phyloP scores from a whole-genome alignment of 1,140 invertebrate species.

The Macrostomum lignano region DNA sequence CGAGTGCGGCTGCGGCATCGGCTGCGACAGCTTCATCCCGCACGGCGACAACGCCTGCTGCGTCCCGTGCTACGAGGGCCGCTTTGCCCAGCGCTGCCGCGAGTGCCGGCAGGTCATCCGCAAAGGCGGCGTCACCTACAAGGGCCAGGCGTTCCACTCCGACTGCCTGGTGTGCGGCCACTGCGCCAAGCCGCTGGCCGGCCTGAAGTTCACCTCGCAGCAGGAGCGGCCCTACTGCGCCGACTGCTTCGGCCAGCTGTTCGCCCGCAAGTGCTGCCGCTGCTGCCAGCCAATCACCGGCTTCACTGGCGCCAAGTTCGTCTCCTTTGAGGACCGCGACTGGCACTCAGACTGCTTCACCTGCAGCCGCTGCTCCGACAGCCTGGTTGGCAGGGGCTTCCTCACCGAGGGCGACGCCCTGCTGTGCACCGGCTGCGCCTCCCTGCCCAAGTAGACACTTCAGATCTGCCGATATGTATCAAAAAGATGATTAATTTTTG shows the following conservation, averaged over 20 bases:
- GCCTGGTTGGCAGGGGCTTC: slow-evolving; percentile 84
- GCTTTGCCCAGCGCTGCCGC: slow-evolving; percentile 78
- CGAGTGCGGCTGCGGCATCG: slow-evolving; percentile 60
- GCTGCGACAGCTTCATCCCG: slow-evolving; percentile 74
- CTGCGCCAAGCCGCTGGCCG: slow-evolving; percentile 63
- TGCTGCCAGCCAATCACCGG: slow-evolving; percentile 82
- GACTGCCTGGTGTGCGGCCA: slow-evolving; percentile 86
- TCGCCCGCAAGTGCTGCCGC: slow-evolving; percentile 70
- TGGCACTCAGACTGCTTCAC: slow-evolving; percentile 99
- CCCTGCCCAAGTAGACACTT: no score
- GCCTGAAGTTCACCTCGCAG: slow-evolving; percentile 69
- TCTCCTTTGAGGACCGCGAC: slow-evolving; percentile 92
- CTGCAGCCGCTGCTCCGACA: slow-evolving; percentile 67
- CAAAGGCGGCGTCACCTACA: slow-evolving; percentile 78
- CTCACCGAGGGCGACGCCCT: slow-evolving; percentile 87
- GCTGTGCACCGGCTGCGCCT: slow-evolving; percentile 81
- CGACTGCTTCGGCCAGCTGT: slow-evolving; percentile 77
- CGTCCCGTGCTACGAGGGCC: slow-evolving; percentile 73
- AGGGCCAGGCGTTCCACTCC: slow-evolving; percentile 86
- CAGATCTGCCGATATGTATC: no score
- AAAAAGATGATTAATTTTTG: no score
- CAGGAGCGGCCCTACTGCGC: slow-evolving; percentile 91
- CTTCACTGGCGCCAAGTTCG: slow-evolving; percentile 91
- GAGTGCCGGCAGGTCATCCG: slow-evolving; percentile 81
- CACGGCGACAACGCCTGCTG: slow-evolving; percentile 86